Conservation (phyloP, 1,140 invertebrate species). For the Drosophila arawakana region DNA sequence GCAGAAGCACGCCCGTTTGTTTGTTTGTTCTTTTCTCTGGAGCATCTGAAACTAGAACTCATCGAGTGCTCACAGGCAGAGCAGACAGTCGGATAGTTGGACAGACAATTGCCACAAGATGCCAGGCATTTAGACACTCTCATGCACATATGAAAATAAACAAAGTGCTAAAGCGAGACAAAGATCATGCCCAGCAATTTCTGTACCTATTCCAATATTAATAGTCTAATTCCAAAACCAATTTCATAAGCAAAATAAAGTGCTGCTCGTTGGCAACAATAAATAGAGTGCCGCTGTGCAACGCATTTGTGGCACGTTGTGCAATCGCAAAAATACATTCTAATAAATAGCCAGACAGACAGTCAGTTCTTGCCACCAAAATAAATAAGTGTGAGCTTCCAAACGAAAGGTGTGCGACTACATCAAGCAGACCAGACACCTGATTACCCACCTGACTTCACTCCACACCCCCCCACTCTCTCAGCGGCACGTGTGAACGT, state of each 20-base stretch:
- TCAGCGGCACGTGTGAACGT: conserved; percentile 45
- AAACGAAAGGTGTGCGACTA: conserved; percentile 59
- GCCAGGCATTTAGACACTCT: conserved; percentile 16
- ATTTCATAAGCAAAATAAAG: conserved; percentile 31
- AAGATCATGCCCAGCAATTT: conserved; percentile 1
- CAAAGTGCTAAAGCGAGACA: conserved; percentile 17
- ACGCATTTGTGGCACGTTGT: conserved; percentile 33
- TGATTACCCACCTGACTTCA: not conserved
- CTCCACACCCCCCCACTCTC: not conserved
- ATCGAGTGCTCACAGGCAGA: conserved; percentile 3
- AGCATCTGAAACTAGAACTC: conserved; percentile 22
- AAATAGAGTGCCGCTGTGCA: conserved; percentile 44
- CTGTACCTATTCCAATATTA: not conserved
- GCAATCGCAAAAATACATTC: conserved; percentile 72
- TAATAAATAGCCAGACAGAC: conserved; percentile 65
- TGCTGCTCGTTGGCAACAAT: conserved; percentile 42
- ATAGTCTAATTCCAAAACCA: not conserved
- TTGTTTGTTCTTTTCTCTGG: conserved; percentile 20
- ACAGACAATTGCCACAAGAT: not conserved
- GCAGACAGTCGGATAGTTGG: too few relatives aligned
- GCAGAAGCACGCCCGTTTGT: conserved; percentile 42
- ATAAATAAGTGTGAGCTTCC: conserved; percentile 57
- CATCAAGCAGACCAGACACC: conserved; percentile 50
- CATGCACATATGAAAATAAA: conserved; percentile 41
- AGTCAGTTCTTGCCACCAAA: conserved; percentile 58